Percentiles rank a stretch among this genome's conserved stretches.
These are phyloP conservation scores for Battus philenor DNA, from an alignment of 1,140 invertebrate genomes.

Conservation along the genomic window DNA sequence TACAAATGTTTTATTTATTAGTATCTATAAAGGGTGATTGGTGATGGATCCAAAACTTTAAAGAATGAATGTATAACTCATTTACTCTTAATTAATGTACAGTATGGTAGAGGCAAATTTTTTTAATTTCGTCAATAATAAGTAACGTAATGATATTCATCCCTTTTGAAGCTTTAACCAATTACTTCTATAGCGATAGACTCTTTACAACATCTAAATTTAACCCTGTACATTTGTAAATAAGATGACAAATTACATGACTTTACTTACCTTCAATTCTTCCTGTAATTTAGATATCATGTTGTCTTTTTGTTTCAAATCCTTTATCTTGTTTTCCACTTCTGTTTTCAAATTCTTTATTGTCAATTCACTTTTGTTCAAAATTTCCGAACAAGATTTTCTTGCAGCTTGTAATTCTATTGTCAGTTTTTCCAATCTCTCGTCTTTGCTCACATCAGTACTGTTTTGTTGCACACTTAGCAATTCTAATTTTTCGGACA, in stretches of 20 bases:
- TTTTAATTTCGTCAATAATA: no score
- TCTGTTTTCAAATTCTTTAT: constrained; percentile 52
- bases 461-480: constrained; percentile 55
- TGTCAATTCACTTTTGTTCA: constrained; percentile 58
- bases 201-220: no score
- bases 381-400: constrained; percentile 47
- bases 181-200: no score
- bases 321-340: constrained; percentile 45
- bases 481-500: constrained; percentile 63
- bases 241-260: neutral
- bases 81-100: no score
- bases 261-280: constrained; percentile 53
- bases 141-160: no score
- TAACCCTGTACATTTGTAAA: no score
- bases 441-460: constrained; percentile 53
- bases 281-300: constrained; percentile 53
- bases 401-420: constrained; percentile 60
- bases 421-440: constrained; percentile 59
- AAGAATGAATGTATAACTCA: no score
- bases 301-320: constrained; percentile 46
- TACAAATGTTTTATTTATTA: no score
- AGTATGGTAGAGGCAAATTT: no score
- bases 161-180: no score
- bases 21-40: no score
- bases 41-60: no score